Percentiles rank a stretch among this genome's conserved stretches.
phyloP scores from a whole-genome alignment of 2,888 invertebrate genomes.

The Ditula angustiorana region DNA sequence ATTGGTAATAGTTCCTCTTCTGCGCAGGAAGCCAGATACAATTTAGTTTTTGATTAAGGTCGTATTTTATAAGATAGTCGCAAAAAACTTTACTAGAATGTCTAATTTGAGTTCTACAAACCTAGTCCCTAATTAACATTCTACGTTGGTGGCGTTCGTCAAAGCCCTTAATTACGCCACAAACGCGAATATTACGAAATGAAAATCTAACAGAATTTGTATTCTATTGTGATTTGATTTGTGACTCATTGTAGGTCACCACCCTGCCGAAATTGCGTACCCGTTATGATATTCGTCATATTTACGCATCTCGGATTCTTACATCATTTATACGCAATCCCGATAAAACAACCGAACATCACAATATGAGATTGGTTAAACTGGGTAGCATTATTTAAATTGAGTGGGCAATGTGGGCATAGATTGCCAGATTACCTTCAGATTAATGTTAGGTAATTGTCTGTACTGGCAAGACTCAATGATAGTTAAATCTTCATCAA shows the following conservation, averaged over 20 bases:
- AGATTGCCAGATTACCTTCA: conserved; percentile 31
- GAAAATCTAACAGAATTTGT: conserved; percentile 12
- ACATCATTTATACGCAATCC: conserved; percentile 21
- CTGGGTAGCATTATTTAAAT: neutral
- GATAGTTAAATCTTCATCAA: conserved; percentile 43
- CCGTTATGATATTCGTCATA: conserved; percentile 36
- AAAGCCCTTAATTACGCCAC: conserved; percentile 26
- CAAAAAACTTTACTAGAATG: too few species aligned
- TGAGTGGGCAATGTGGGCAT: conserved; percentile 30
- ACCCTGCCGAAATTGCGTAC: conserved; percentile 1
- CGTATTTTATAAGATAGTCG: neutral
- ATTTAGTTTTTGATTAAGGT: neutral
- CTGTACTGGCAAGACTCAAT: conserved; percentile 11
- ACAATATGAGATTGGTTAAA: neutral
- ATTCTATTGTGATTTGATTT: conserved; percentile 11
- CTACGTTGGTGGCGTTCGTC: neutral
- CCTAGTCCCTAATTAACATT: too few species aligned
- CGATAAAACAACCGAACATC: neutral
- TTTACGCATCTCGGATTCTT: conserved; percentile 21
- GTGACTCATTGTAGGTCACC: conserved; percentile 27
- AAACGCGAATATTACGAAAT: conserved; percentile 22
- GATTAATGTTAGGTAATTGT: conserved; percentile 22
- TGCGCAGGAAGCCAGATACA: too few species aligned
- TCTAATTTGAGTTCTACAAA: too few species aligned
- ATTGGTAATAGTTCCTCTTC: neutral